Evolutionary conservation across 2,797 vertebrate species (phyloP).

Genomic region (Odontamblyopus lacepedii): DNA sequence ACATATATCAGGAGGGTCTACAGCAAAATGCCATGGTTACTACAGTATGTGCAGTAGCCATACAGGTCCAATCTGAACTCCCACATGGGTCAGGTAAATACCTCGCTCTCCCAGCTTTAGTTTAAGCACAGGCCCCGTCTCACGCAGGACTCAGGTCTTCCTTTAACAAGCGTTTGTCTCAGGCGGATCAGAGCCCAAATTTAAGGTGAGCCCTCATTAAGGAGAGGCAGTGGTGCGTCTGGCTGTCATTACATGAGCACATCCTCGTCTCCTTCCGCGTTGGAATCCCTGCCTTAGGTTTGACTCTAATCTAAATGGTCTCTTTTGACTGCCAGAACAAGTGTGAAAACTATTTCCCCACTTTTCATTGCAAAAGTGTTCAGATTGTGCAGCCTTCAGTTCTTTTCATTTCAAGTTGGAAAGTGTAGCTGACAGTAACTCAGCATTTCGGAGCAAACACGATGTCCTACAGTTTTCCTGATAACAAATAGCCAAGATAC

Average conservation of each 20-base stretch:
- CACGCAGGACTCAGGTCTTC: constrained; percentile 16
- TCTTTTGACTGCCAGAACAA: constrained; percentile 27
- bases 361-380: not conserved
- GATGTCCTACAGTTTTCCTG: constrained; percentile 4
- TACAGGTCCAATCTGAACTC: not conserved
- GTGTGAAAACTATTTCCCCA: constrained; percentile 10
- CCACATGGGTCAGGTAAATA: not conserved
- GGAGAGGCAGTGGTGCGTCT: constrained; percentile 22
- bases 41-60: not conserved
- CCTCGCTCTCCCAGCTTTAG: constrained; percentile 17
- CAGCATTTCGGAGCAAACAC: constrained; percentile 8
- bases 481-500: constrained; percentile 9
- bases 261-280: constrained; percentile 17
- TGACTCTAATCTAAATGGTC: constrained; percentile 45
- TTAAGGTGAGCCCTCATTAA: constrained; percentile 53
- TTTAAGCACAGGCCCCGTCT: constrained; percentile 21
- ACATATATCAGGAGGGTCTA: not conserved
- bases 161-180: constrained; percentile 55
- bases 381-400: constrained; percentile 18
- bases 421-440: constrained; percentile 15
- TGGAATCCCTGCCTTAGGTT: constrained; percentile 31
- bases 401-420: constrained; percentile 17
- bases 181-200: constrained; percentile 47
- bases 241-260: constrained; percentile 46
- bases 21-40: too few species aligned